These are phyloP conservation scores for Drosophila baimaii DNA, from an alignment of 1,140 invertebrate species.

Conservation along the genomic window DNA sequence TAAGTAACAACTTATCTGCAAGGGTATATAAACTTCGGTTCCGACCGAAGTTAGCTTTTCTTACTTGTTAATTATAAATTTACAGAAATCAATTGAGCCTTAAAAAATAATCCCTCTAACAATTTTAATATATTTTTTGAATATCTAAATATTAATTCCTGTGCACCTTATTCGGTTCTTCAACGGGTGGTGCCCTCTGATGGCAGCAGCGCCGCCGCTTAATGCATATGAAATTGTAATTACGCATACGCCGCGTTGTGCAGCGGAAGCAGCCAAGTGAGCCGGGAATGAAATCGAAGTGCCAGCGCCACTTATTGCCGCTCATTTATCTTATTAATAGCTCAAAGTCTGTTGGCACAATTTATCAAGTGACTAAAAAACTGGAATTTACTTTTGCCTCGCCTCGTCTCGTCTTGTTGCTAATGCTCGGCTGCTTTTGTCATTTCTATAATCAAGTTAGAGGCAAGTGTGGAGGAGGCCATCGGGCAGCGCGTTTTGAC, in stretches of 20 bases:
- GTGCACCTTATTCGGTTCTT: constrained; percentile 41
- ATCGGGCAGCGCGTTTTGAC: constrained; percentile 59
- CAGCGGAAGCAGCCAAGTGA: constrained; percentile 60
- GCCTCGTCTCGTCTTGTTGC: constrained; percentile 10
- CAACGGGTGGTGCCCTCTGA: constrained; percentile 52
- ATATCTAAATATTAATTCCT: not conserved
- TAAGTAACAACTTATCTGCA: too few species aligned
- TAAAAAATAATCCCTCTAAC: not conserved
- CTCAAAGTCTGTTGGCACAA: constrained; percentile 36
- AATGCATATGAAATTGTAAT: constrained; percentile 82
- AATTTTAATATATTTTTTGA: too few species aligned
- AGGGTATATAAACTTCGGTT: too few species aligned
- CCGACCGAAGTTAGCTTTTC: too few species aligned
- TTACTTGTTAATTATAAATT: too few species aligned
- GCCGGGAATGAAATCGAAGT: constrained; percentile 51
- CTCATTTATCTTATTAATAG: constrained; percentile 81
- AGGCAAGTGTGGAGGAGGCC: constrained; percentile 1
- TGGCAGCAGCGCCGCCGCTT: constrained; percentile 71
- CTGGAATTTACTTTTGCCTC: constrained; percentile 19
- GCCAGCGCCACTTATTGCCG: constrained; percentile 71
- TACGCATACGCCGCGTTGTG: constrained; percentile 78
- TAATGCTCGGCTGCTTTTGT: constrained; percentile 61
- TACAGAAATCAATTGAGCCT: constrained; percentile 13
- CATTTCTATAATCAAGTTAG: constrained; percentile 74
- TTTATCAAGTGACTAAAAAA: constrained; percentile 71